Evolutionary conservation across 2,113 vertebrate genomes (phyloP), one percentile per base, ranked within the genome.

Genomic region (Alethe castanea): DNA sequence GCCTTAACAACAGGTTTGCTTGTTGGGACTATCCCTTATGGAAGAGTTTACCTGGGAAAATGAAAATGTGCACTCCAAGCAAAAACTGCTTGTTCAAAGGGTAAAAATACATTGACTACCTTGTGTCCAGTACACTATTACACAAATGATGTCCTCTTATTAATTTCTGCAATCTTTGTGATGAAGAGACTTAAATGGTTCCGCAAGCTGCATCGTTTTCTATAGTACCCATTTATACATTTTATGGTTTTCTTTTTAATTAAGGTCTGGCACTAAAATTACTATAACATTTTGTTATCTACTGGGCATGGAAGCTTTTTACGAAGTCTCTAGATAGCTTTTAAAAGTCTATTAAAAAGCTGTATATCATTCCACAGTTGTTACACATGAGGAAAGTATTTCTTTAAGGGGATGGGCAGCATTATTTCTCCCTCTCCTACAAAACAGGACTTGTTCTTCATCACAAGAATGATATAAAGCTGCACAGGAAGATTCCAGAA

Each of bases 1-100:
- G 89, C 53, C 87, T 97, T 95, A 97, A 95, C 92, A 96, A 96
- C 92, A 97, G 93, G 81, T 77, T 86, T 96, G 81, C 93, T 97
- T 91, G 72, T 88, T 92, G 86, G 73, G 76, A 84, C 94, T 88
- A 80, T 62, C 24, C 76, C 67, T 97, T 92, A 96, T 93, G 88
- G 86, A 91, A 93, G 88, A 40, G 60, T 95, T 86, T 93, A 91
- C 77, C 82, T 77, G 64, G 70, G 60, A 94, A 84, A 60, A 85
- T 4, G 18, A 36, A 94, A 59, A 36, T 8, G 0, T 35, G 33
- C 19, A 25, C 33, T 78, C 77, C 66, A 54, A 81, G 67, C 11
- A 69, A 35, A 44, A 66, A 69, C 50, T 76, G 26, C 16, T 40
- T 70, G 35, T 72, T 82, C 71, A 84, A 73, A 88, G 52, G 11